Conservation (phyloP, 1,140 invertebrate genomes). For the Dolichoris vasculosae region DNA sequence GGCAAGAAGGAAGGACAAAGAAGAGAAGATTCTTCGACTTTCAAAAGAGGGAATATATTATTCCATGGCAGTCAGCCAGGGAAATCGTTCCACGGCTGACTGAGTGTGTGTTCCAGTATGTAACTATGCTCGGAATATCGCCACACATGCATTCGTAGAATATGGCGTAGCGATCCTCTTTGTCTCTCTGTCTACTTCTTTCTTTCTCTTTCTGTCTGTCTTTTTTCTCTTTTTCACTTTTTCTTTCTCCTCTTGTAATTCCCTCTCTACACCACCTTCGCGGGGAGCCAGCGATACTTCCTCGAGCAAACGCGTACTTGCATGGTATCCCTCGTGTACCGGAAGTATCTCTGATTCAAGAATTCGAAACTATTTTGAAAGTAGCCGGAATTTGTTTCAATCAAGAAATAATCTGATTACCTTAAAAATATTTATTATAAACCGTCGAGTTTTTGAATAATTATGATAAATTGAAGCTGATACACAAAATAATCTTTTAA, state of each 20-base stretch:
- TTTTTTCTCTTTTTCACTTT: neutral
- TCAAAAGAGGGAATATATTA: constrained; percentile 64
- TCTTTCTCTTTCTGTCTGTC: constrained; percentile 27
- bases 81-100: constrained; percentile 57
- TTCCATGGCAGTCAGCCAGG: constrained; percentile 60
- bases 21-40: constrained; percentile 26
- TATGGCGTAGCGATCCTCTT: constrained; percentile 16
- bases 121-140: constrained; percentile 46
- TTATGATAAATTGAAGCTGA: too few relatives aligned
- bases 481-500: too few relatives aligned
- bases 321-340: neutral
- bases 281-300: neutral
- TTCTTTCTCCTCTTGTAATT: neutral
- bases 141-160: constrained; percentile 47
- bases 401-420: neutral
- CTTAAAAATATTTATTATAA: neutral
- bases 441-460: neutral
- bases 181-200: neutral
- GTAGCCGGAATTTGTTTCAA: neutral
- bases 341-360: neutral
- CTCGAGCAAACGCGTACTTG: neutral
- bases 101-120: constrained; percentile 52
- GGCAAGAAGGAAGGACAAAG: neutral
- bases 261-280: neutral
- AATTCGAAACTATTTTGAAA: constrained; percentile 1